Evolutionary conservation across 2,888 invertebrate genomes (phyloP).

Genomic region (Megastigmus dorsalis): DNA sequence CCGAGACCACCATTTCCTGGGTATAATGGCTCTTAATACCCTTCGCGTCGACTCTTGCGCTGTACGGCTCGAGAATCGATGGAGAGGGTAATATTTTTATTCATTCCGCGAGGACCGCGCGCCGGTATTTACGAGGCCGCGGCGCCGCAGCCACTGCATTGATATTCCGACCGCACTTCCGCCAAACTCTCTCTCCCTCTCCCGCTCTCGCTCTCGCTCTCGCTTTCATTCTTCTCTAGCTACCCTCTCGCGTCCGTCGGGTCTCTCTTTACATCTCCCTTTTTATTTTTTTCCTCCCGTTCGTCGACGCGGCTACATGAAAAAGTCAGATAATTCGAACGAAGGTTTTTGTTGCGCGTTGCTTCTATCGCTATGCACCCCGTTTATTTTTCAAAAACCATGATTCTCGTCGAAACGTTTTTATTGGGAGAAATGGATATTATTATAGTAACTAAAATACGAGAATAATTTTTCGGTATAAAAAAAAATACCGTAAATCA

Average conservation of each 20-base stretch:
- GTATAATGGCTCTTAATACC: conserved; percentile 34
- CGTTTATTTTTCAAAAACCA: no score
- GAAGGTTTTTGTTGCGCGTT: no score
- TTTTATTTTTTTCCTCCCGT: background rate
- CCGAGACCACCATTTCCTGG: conserved; percentile 29
- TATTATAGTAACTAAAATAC: no score
- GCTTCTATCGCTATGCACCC: no score
- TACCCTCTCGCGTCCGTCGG: conserved; percentile 2
- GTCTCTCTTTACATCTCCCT: conserved; percentile 8
- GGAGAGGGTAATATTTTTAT: conserved; percentile 36
- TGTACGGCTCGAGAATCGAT: conserved; percentile 9
- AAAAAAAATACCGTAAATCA: no score
- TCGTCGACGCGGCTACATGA: no score
- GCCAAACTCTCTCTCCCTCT: conserved; percentile 30
- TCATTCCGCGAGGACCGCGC: conserved; percentile 35
- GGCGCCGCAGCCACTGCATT: conserved; percentile 34
- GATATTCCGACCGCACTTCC: conserved; percentile 54
- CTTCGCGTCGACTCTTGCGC: background rate
- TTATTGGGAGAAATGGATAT: no score
- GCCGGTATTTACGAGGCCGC: conserved; percentile 35
- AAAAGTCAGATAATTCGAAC: no score
- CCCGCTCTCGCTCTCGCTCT: conserved; percentile 17
- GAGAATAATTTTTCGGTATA: no score
- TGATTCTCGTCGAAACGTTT: no score
- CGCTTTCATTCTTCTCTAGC: no score